Evolutionary conservation across 2,888 invertebrate species (phyloP), one percentile per base, ranked within the genome.

Genomic region (Amiota communis): DNA sequence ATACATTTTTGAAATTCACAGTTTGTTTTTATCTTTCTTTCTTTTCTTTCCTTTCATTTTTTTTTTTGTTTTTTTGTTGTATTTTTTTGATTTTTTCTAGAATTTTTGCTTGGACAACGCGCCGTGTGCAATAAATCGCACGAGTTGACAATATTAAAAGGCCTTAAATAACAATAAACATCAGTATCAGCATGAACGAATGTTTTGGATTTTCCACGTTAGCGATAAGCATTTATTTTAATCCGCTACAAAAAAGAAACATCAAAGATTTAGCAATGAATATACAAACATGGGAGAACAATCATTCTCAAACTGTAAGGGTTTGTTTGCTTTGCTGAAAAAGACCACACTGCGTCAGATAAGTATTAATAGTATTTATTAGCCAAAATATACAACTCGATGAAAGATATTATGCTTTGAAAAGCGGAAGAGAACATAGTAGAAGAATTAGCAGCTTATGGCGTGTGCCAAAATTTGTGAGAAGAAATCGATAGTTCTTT

Each of bases 101-200:
- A 17, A 12, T 48, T n/a, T n/a, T n/a, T 48, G 4, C 36, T 49
- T 65, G 48, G 15, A 15, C 12, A 48, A 48, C 67, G 84, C 81
- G 83, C 76, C 84, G 84, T 81, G 80, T 82, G 84, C 84, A 82
- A 81, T 82, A 85, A 85, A 83, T 83, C 77, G 72, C 57, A 64
- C 20, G 74, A 76, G 77, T 70, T 74, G 79, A 77, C 74, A 77
- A 76, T 75, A 70, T 76, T 74, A 79, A 72, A 8, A 47, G 10
- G n/a, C 20, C 53, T 56, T 70, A 63, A 72, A 72, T 61, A 61
- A 61, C 67, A 76, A 78, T 80, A 71, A 77, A 80, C 67, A 70
- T 46, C 73, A 72, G 76, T 74, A 77, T 73, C 70, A 63, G 59
- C 36, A 36, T 36, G 8, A 36, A 36, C 8, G 36, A 36, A 36